Evolutionary conservation across 2,888 invertebrate genomes (phyloP).

Genomic region (Stegana nigrithorax): DNA sequence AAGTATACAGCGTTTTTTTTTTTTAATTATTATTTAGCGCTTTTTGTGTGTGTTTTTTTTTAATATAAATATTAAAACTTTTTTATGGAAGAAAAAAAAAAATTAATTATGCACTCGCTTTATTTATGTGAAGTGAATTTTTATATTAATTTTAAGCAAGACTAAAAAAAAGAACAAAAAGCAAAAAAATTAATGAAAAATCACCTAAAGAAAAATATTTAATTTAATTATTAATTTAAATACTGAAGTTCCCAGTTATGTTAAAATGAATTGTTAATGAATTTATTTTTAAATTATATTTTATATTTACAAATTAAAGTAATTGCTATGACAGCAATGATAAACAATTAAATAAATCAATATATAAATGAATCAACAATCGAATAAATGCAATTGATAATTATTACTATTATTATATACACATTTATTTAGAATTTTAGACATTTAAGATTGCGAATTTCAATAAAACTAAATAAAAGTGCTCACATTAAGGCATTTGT

Average conservation of each 20-base stretch:
- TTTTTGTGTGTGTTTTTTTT: background rate
- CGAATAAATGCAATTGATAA: background rate
- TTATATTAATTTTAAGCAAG: background rate
- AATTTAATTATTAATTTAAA: constrained; percentile 1
- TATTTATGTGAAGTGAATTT: background rate
- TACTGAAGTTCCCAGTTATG: constrained; percentile 33
- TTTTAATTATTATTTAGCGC: background rate
- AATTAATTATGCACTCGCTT: background rate
- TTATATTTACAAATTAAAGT: background rate
- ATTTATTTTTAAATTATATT: constrained; percentile 46
- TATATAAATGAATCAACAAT: background rate
- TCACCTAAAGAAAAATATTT: background rate
- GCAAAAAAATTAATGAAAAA: background rate
- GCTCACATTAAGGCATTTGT: no score
- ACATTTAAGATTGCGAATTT: background rate
- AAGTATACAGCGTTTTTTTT: no score
- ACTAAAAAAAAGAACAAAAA: no score
- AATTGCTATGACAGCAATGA: no score
- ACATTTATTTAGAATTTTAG: background rate
- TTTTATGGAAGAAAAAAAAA: background rate
- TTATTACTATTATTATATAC: background rate
- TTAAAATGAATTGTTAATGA: constrained; percentile 54
- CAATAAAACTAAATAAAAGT: background rate
- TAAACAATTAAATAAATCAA: background rate
- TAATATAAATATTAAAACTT: background rate